Percentiles rank a stretch among this genome's conserved stretches.
Conservation (phyloP, 2,888 invertebrate species). For the Trilocha varians region DNA sequence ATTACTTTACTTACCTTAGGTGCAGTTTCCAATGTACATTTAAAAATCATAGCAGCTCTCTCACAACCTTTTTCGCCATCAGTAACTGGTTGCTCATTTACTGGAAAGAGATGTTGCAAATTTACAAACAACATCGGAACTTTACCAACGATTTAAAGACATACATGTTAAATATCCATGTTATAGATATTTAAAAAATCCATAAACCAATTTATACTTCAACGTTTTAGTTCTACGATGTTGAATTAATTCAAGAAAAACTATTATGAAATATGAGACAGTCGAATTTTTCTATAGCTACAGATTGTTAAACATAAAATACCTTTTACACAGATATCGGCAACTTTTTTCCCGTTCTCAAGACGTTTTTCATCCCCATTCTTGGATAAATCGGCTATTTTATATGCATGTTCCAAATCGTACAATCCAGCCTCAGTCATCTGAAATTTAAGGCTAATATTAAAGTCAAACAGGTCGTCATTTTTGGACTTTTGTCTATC, state of each 20-base stretch:
- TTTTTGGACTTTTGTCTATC: too few relatives aligned
- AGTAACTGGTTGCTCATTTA: constrained; percentile 41
- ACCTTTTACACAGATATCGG: constrained; percentile 49
- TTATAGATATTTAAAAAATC: too few relatives aligned
- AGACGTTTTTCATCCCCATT: constrained; percentile 46
- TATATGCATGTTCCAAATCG: constrained; percentile 36
- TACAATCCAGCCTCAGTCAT: constrained; percentile 29
- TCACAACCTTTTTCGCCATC: constrained; percentile 60
- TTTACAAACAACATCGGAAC: too few relatives aligned
- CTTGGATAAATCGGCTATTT: constrained; percentile 40
- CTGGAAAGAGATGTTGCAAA: constrained; percentile 39
- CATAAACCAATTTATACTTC: too few relatives aligned
- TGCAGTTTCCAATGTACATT: constrained; percentile 45
- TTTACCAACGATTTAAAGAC: too few relatives aligned
- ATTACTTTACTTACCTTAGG: constrained; percentile 55
- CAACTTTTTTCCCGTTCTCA: constrained; percentile 43
- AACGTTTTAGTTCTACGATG: too few relatives aligned
- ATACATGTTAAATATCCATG: too few relatives aligned
- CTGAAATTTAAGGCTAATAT: background rate
- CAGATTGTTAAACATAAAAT: constrained; percentile 6
- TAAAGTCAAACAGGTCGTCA: too few relatives aligned
- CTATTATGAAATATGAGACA: too few relatives aligned
- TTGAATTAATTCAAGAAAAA: too few relatives aligned
- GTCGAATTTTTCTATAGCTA: too few relatives aligned
- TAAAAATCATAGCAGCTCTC: constrained; percentile 47